Base-by-base conservation (phyloP, 2,888 invertebrate species). In the Euplexia lucipara region DNA sequence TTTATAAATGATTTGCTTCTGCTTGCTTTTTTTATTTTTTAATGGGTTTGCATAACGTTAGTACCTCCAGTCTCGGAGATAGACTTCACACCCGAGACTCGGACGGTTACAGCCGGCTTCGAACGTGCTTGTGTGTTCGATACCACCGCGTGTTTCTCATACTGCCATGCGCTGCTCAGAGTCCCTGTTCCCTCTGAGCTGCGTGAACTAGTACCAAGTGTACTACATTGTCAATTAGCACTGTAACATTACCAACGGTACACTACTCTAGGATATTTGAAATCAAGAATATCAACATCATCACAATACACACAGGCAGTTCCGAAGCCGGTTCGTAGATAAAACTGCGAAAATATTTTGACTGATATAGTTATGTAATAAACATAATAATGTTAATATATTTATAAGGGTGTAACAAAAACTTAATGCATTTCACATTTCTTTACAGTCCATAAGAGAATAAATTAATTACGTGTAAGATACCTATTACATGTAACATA, bases 401-500 rank as follows among this genome's bases (percentile, higher is more conserved):
- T 93, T 94, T 92, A 85, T 95, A 94, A 93, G 93, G 81, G 85
- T 92, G 89, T 93, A 93, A 93, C 91, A 93, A 92, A 91, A 92
- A 92, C 92, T 91, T 93, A 92, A 92, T 95, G 95, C 95, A 95
- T 95, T 95, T 95, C 93, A 93, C 94, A 91, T 94, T 95, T 93
- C 94, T 93, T 92, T 92, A 94, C 92, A 93, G 94, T 94, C 93
- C 93, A 91, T 93, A 92, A 90, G 90, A 90, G 83, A 90, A 90
- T 92, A 90, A n/a, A 90, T 87, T 87, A 90, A 85, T 86, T 89
- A 91, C 88, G 87, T 89, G 89, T 92, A 91, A 91, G 92, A 90
- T 93, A 26, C 26, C 26, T 26, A 71, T 87, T 89, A 91, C 89
- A 88, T 89, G 89, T 92, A 91, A 91, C 92, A 91, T 92, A 92